Evolutionary conservation across 1,140 invertebrate genomes (phyloP).

Genomic region (Oryzaephilus surinamensis): DNA sequence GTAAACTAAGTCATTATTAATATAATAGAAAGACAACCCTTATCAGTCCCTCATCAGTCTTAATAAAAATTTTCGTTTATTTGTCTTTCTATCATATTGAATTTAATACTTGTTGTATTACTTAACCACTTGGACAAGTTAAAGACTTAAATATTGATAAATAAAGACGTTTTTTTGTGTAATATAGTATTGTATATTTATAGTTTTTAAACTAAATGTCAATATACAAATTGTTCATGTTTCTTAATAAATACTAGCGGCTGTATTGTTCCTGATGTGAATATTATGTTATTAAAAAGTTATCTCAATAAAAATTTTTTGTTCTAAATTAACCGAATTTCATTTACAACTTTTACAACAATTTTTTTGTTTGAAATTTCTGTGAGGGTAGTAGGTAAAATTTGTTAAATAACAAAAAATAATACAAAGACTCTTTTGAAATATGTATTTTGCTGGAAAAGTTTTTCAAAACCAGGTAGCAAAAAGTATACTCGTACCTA

Average conservation of each 20-base stretch:
- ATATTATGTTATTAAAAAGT: constrained; percentile 34
- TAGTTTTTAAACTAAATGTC: constrained; percentile 30
- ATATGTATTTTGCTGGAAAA: constrained; percentile 1
- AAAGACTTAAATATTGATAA: constrained; percentile 29
- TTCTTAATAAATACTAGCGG: constrained; percentile 31
- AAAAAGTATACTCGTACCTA: neutral
- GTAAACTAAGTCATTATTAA: constrained; percentile 38
- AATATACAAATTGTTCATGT: constrained; percentile 33
- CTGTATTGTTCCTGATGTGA: constrained; percentile 35
- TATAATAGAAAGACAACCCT: constrained; percentile 5
- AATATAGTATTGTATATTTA: constrained; percentile 34
- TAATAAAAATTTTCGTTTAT: constrained; percentile 4
- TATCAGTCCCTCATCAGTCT: neutral
- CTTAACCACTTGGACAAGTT: constrained; percentile 32
- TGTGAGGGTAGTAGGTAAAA: neutral
- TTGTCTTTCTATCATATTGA: constrained; percentile 11
- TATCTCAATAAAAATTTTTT: constrained; percentile 34
- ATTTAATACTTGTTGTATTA: constrained; percentile 24
- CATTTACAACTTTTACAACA: constrained; percentile 1
- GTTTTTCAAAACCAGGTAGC: neutral
- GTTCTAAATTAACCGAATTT: constrained; percentile 20
- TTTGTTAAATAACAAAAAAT: neutral
- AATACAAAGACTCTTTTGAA: neutral
- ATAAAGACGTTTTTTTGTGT: constrained; percentile 36
- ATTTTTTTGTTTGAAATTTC: neutral